A percentile compares a stretch with the other conserved stretches of the same genome.
These are phyloP conservation scores for Augiades crinisus DNA, from an alignment of 2,888 invertebrate genomes.

Conservation along the genomic window DNA sequence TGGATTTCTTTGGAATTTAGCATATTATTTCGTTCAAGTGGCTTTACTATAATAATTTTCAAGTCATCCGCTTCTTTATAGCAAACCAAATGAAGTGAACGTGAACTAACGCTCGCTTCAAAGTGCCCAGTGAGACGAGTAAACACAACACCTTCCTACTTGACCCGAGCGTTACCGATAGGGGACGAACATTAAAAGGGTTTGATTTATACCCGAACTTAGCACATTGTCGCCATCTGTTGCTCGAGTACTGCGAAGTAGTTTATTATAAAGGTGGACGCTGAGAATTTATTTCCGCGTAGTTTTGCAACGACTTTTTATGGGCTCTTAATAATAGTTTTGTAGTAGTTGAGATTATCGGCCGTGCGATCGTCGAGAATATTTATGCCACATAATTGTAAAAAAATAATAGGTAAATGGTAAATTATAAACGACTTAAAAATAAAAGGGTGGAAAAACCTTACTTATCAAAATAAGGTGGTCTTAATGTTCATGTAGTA, in stretches of 20 bases:
- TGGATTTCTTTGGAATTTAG: too few relatives aligned
- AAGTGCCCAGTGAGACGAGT: neutral
- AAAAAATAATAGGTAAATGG: too few relatives aligned
- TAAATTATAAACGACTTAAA: too few relatives aligned
- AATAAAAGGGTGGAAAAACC: too few relatives aligned
- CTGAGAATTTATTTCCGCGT: constrained; percentile 23
- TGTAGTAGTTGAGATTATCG: neutral
- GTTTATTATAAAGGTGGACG: constrained; percentile 66
- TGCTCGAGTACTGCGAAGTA: constrained; percentile 57
- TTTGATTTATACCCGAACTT: constrained; percentile 76
- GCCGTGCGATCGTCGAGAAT: too few relatives aligned
- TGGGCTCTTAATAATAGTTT: constrained; percentile 1
- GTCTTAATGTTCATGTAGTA: too few relatives aligned
- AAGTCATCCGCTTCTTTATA: too few relatives aligned
- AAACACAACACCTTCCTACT: constrained; percentile 50
- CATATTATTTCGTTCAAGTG: too few relatives aligned
- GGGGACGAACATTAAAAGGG: constrained; percentile 72
- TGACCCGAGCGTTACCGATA: constrained; percentile 69
- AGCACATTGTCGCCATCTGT: constrained; percentile 74
- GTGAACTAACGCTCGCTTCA: too few relatives aligned
- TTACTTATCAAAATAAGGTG: too few relatives aligned
- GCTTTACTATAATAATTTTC: too few relatives aligned
- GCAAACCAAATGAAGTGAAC: neutral
- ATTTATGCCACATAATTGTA: too few relatives aligned
- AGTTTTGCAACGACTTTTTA: constrained; percentile 14